Conservation (phyloP, 2,888 invertebrate genomes). For the Eulithis prunata region DNA sequence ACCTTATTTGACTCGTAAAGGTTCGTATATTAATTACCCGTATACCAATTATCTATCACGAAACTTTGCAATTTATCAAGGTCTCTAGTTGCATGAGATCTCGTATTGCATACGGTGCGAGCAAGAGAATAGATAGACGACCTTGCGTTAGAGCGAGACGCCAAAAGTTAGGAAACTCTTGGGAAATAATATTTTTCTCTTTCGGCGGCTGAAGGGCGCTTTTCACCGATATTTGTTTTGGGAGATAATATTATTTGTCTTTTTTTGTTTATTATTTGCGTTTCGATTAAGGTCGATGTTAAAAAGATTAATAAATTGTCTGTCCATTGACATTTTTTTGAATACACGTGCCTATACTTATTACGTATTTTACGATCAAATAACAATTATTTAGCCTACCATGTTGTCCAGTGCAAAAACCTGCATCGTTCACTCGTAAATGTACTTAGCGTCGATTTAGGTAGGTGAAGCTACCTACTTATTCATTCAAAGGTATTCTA, state of each 20-base stretch:
- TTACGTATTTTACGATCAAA: neutral
- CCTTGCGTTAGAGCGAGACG: slow-evolving; percentile 75
- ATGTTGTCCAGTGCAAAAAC: neutral
- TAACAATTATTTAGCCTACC: neutral
- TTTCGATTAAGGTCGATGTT: slow-evolving; percentile 67
- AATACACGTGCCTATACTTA: slow-evolving; percentile 3
- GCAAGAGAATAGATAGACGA: slow-evolving; percentile 64
- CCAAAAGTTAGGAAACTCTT: slow-evolving; percentile 78
- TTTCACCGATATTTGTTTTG: slow-evolving; percentile 71
- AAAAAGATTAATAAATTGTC: slow-evolving; percentile 49
- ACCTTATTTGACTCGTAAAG: slow-evolving; percentile 50
- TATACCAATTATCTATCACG: slow-evolving; percentile 82
- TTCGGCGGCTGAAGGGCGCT: slow-evolving; percentile 79
- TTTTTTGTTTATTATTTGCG: slow-evolving; percentile 63
- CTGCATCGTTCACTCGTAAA: neutral
- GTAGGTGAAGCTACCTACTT: neutral
- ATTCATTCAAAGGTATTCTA: slow-evolving; percentile 7
- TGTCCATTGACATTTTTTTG: neutral
- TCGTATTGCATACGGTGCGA: slow-evolving; percentile 79
- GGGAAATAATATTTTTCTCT: slow-evolving; percentile 82
- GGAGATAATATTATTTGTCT: slow-evolving; percentile 46
- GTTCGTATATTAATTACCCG: slow-evolving; percentile 75
- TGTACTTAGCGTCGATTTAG: neutral
- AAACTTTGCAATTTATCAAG: slow-evolving; percentile 83
- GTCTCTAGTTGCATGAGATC: slow-evolving; percentile 82